Percentiles rank a stretch among this genome's conserved stretches.
phyloP scores from a whole-genome alignment of 1,140 invertebrate species.

The Macrosteles quadrilineatus region DNA sequence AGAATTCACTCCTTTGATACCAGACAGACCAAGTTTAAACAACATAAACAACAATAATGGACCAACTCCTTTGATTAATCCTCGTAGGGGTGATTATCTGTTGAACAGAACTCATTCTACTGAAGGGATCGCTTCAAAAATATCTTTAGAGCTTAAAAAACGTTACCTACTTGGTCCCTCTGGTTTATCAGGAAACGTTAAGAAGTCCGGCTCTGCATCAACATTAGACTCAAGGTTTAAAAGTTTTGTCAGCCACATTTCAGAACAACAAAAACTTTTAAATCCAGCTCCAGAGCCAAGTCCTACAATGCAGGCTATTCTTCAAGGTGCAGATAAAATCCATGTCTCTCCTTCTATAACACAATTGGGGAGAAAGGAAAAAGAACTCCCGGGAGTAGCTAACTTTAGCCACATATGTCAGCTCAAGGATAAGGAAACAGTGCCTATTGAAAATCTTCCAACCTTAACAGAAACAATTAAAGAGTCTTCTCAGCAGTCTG shows the following conservation, averaged over 20 bases:
- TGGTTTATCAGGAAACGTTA: constrained; percentile 61
- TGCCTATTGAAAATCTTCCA: neutral
- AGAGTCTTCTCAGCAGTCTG: neutral
- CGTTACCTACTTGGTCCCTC: constrained; percentile 73
- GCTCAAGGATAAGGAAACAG: constrained; percentile 35
- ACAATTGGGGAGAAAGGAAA: constrained; percentile 37
- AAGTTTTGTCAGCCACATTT: constrained; percentile 80
- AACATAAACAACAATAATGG: constrained; percentile 36
- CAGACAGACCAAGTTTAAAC: constrained; percentile 30
- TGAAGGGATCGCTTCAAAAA: constrained; percentile 81
- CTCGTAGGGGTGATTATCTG: constrained; percentile 68
- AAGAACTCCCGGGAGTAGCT: constrained; percentile 38
- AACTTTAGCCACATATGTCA: constrained; percentile 46
- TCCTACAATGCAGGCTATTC: constrained; percentile 72
- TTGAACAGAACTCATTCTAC: constrained; percentile 80
- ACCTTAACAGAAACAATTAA: neutral
- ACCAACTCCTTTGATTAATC: constrained; percentile 53
- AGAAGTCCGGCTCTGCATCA: constrained; percentile 82
- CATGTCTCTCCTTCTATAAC: constrained; percentile 43
- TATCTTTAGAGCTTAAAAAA: constrained; percentile 81
- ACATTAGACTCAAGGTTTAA: constrained; percentile 81
- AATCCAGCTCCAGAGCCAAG: constrained; percentile 76
- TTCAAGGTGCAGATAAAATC: constrained; percentile 57
- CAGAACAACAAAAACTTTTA: constrained; percentile 83
- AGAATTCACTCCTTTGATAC: constrained; percentile 35